Evolutionary conservation across 2,888 invertebrate species (phyloP), one percentile per base, ranked within the genome.

Genomic region (Cylloceria caligata): DNA sequence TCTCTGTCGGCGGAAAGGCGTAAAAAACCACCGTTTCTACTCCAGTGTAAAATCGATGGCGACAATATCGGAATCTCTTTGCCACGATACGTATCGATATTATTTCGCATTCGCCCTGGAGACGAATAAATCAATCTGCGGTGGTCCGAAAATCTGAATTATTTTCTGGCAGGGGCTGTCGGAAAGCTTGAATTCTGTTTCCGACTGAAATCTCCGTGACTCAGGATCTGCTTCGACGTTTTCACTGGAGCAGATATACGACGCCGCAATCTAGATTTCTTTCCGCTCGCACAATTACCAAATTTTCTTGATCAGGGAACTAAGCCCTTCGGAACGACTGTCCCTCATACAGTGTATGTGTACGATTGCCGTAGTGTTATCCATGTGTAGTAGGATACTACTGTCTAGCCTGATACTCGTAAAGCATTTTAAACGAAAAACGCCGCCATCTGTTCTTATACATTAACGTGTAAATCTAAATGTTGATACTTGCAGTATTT

Each of bases 1-100:
- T 89, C 88, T 6, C 39, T 90, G 88, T 45, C 84, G 65, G 47
- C 16, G 34, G 65, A 9, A 67, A 67, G 3, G 30, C 65, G 27
- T 64, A 64, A 27, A 42, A 64, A 27, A 64, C 42, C 27, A 64
- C 13, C 13, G 9, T 42, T 27, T 45, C 65, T 30, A 67, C 7
- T 67, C 30, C 30, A 49, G 30, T 0, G 67, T 67, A 19, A 67
- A 67, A 0, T 49, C 67, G 19, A 49, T 19, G 1, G 34, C 49
- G 30, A 67, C 13, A 0, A 49, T 49, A 11, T 49, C 67, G 6
- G 67, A 34, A 34, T 67, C 67, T 30, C n/a, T 6, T 2, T 24
- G 67, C 47, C 67, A 67, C 6, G 67, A 67, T 1, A 67, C 34
- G 13, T 49, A 49, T 19, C 47, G 45, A 13, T 5, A 1, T 42